A percentile compares a stretch with the other conserved stretches of the same genome.
Conservation (phyloP, 2,888 invertebrate genomes). For the Limnephilus lunatus region DNA sequence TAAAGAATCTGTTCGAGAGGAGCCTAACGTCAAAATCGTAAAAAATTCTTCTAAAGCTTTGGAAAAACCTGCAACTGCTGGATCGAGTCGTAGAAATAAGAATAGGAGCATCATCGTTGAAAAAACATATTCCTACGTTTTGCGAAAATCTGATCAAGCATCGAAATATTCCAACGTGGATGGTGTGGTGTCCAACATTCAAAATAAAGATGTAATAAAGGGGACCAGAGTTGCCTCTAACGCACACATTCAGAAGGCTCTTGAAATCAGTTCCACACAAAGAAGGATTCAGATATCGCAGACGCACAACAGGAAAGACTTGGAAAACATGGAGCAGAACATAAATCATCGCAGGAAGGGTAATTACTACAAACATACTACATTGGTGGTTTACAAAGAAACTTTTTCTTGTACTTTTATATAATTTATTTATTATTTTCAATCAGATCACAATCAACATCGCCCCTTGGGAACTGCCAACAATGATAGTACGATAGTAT, state of each 20-base stretch:
- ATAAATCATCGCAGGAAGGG: background rate
- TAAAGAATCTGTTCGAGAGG: background rate
- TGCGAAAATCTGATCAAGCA: slow-evolving; percentile 10
- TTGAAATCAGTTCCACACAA: background rate
- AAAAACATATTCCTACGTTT: slow-evolving; percentile 15
- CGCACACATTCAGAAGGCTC: background rate
- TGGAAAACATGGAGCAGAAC: background rate
- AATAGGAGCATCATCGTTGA: slow-evolving; percentile 7
- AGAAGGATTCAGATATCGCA: background rate
- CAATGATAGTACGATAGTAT: background rate
- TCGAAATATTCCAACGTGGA: background rate
- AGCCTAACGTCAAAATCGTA: background rate
- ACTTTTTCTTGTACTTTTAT: background rate
- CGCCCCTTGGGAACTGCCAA: background rate
- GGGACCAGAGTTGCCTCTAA: background rate
- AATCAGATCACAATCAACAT: background rate
- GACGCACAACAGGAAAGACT: background rate
- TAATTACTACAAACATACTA: background rate
- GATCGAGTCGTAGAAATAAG: background rate
- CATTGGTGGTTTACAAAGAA: background rate
- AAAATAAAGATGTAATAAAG: background rate
- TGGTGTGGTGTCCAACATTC: background rate
- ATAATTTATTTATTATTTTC: background rate
- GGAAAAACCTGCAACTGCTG: background rate
- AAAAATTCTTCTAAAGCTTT: background rate